Percentiles rank a stretch among this genome's conserved stretches.
phyloP scores from a whole-genome alignment of 2,113 vertebrate genomes.

The Hemibagrus wyckioides region DNA sequence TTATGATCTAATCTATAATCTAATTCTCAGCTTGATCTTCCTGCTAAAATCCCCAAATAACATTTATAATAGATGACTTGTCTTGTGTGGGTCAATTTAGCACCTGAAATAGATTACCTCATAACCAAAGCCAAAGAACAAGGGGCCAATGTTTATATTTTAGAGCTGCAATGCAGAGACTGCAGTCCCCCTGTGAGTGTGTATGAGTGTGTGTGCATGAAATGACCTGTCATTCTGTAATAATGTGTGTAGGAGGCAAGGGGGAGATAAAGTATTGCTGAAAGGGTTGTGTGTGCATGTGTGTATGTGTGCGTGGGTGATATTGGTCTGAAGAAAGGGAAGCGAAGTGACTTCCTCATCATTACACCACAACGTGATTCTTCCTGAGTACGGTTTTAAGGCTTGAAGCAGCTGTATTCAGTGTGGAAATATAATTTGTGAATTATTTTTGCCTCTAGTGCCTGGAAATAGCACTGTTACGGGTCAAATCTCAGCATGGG shows the following conservation, averaged over 20 bases:
- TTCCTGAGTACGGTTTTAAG: background rate
- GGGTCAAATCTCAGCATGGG: background rate
- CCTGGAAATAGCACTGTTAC: background rate
- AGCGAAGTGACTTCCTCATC: background rate
- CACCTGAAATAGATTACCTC: background rate
- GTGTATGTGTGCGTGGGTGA: background rate
- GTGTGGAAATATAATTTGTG: background rate
- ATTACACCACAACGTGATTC: background rate
- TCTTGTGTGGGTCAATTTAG: background rate
- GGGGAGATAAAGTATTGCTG: conserved; percentile 9
- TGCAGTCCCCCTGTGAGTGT: background rate
- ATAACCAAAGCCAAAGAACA: conserved; percentile 1
- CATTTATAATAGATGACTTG: background rate
- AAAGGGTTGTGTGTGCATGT: conserved; percentile 11
- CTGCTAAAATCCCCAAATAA: background rate
- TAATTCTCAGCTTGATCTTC: background rate
- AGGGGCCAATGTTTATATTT: background rate
- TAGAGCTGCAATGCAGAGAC: conserved; percentile 31
- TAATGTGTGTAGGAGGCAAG: conserved; percentile 22
- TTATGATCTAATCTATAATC: background rate
- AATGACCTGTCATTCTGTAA: conserved; percentile 34
- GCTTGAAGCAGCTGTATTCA: background rate
- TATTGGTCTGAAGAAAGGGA: background rate
- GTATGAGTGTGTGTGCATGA: conserved; percentile 15
- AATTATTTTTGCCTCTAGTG: background rate